Evolutionary conservation across 1,140 invertebrate species (phyloP), one percentile per base, ranked within the genome.

Genomic region (Drosophila paulistorum): DNA sequence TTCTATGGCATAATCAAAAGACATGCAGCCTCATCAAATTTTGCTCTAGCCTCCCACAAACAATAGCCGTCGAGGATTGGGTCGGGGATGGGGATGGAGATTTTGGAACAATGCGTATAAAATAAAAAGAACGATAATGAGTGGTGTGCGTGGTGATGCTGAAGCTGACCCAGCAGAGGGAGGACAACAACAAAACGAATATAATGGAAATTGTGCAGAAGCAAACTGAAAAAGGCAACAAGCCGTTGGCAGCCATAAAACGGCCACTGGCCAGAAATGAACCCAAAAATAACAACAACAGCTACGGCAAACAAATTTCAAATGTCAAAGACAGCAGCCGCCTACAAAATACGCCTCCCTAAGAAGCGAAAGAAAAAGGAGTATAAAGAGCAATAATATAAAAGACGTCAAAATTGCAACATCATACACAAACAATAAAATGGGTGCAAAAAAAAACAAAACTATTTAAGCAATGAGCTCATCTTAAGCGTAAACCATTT

Each of bases 11-110:
- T 77, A 82, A 86, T 86, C 82, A 86, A 86, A 68, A 81, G 83
- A 86, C 83, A 85, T 75, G 69, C 82, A 82, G 83, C 78, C 68
- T 85, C 82, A 85, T 85, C 81, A 84, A 84, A 62, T 84, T 69
- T 70, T 69, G 68, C 68, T 67, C 65, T 45, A 30, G 30, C 30
- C 30, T 30, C 41, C 48, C 48, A 41, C 45, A 51, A 51, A 51
- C 45, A 51, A 51, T 51, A 23, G 45, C 48, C 68, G 51, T 66
- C 51, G 54, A 48, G 30, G 13, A 37, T 11, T 9, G 7, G 26
- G 17, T 6, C 6, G 30, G 14, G 7, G 45, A 9, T 17, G 7
- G 14, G 42, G 14, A 67, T 39, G 70, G 30, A 59, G 37, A 51
- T 51, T 51, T 51, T 51, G 65, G 67, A 81, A 85, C 79, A 84